These are phyloP conservation scores for Platyscapa corneri DNA, from an alignment of 1,140 invertebrate species.

Conservation along the genomic window DNA sequence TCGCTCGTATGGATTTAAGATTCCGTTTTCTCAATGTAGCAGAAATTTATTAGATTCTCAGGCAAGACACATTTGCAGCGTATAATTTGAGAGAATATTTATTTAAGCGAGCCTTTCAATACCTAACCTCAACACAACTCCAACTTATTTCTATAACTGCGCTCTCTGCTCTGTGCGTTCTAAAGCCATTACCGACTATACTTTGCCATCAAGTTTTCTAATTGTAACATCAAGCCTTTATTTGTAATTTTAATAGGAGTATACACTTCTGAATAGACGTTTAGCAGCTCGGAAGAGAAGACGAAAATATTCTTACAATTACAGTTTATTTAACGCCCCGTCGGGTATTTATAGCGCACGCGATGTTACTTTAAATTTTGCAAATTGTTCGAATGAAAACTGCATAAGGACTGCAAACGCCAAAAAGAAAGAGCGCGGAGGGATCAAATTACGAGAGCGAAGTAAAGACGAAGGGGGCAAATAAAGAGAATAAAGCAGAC, in stretches of 20 bases:
- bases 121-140: no score
- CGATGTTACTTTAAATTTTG: conserved; percentile 32
- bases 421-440: neutral
- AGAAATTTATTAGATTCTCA: no score
- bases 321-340: conserved; percentile 22
- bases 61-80: no score
- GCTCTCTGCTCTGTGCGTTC: no score
- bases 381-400: conserved; percentile 40
- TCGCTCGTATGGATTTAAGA: no score
- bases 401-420: neutral
- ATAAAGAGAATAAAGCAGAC: conserved; percentile 24
- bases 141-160: no score
- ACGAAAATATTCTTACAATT: conserved; percentile 37
- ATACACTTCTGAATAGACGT: neutral
- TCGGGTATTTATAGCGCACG: conserved; percentile 27
- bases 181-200: neutral
- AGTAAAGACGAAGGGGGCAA: conserved; percentile 4
- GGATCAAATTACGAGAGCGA: conserved; percentile 31
- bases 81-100: no score
- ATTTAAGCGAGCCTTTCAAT: no score
- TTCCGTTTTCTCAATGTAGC: no score
- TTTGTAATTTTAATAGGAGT: neutral
- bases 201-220: neutral
- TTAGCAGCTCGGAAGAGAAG: neutral
- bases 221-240: no score